These are phyloP conservation scores for Lepidurus packardi DNA, from an alignment of 1,140 invertebrate genomes.

Conservation along the genomic window DNA sequence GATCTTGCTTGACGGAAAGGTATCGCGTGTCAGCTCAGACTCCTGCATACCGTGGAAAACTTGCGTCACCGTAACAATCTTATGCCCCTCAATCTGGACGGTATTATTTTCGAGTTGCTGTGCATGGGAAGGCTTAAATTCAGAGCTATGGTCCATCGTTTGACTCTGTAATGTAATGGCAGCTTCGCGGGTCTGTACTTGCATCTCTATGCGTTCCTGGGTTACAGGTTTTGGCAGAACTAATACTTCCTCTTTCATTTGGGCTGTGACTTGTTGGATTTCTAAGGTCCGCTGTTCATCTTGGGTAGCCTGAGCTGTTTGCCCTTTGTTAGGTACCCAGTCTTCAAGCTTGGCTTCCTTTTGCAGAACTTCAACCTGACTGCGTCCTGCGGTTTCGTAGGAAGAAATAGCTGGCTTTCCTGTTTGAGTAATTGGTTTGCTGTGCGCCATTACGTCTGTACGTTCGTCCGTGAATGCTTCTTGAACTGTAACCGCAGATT, in stretches of 20 bases:
- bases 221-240: neutral
- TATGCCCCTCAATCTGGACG: neutral
- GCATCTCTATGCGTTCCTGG: neutral
- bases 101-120: neutral
- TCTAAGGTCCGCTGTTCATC: constrained; percentile 23
- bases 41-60: constrained; percentile 26
- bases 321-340: constrained; percentile 33
- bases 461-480: neutral
- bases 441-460: neutral
- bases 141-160: constrained; percentile 29
- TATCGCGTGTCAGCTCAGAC: neutral
- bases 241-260: constrained; percentile 23
- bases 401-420: neutral
- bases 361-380: constrained; percentile 33
- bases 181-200: constrained; percentile 23
- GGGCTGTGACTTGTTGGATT: constrained; percentile 23
- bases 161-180: neutral
- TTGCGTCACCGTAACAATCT: constrained; percentile 27
- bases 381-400: constrained; percentile 15
- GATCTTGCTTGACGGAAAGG: neutral
- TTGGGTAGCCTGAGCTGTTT: neutral
- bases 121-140: neutral
- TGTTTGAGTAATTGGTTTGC: neutral
- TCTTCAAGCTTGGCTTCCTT: constrained; percentile 35
- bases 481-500: neutral